Conservation (phyloP, 1,140 invertebrate genomes). For the Leptinotarsa lineolata region DNA sequence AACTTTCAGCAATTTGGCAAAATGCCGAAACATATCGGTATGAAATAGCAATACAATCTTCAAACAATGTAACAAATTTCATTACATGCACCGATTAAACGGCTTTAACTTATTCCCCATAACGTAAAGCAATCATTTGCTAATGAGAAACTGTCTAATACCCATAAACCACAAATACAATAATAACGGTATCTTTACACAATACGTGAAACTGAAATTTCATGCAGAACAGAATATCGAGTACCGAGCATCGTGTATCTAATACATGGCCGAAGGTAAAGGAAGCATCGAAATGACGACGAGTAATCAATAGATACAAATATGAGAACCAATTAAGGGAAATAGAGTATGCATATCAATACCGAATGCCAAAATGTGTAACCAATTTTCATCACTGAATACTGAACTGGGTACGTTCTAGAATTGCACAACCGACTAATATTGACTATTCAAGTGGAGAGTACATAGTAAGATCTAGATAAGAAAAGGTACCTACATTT, state of each 20-base stretch:
- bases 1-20: no score
- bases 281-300: background rate
- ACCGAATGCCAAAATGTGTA: no score
- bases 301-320: background rate
- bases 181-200: slow-evolving; percentile 15
- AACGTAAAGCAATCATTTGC: slow-evolving; percentile 16
- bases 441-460: no score
- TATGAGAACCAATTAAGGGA: background rate
- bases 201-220: background rate
- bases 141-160: slow-evolving; percentile 20
- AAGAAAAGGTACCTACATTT: no score
- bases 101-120: background rate
- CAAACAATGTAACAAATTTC: no score
- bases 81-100: background rate
- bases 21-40: no score
- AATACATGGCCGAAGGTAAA: background rate
- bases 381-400: no score
- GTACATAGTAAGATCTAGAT: no score
- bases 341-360: no score
- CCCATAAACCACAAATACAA: slow-evolving; percentile 23
- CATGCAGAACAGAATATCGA: background rate
- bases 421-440: no score
- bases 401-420: no score
- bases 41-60: no score
- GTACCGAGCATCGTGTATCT: background rate